Evolutionary conservation across 2,888 invertebrate species (phyloP).

Genomic region (Leptodirus hochenwartii): DNA sequence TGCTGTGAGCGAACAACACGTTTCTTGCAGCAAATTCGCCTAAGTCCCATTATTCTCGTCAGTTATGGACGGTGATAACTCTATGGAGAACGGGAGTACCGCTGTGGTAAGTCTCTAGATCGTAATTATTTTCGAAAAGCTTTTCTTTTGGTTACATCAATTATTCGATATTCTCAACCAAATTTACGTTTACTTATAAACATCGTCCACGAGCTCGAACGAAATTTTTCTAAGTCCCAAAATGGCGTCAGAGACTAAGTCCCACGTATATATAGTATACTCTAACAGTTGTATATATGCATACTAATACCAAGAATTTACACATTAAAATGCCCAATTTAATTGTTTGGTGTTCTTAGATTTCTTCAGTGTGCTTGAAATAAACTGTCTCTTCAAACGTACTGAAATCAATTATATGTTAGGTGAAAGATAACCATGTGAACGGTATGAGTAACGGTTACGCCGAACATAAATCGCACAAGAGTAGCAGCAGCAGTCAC

Average conservation of each 20-base stretch:
- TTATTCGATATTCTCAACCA: conserved; percentile 11
- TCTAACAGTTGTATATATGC: neutral
- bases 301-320: neutral
- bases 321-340: neutral
- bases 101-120: conserved; percentile 37
- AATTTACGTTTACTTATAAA: conserved; percentile 32
- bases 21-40: conserved; percentile 15
- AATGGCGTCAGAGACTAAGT: conserved; percentile 70
- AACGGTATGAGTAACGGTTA: conserved; percentile 73
- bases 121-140: conserved; percentile 12
- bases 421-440: conserved; percentile 28
- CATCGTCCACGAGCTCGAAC: conserved; percentile 20
- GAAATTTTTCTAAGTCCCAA: conserved; percentile 65
- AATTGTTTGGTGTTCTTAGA: neutral
- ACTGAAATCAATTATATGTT: conserved; percentile 1
- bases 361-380: neutral
- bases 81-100: conserved; percentile 36
- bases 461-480: conserved; percentile 20
- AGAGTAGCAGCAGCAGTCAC: conserved; percentile 26
- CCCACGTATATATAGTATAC: conserved; percentile 29
- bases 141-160: conserved; percentile 13
- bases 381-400: neutral
- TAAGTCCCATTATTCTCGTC: conserved; percentile 6
- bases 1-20: conserved; percentile 12
- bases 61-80: conserved; percentile 48